phyloP scores from a whole-genome alignment of 2,888 invertebrate genomes.

The Coelopa pilipes region DNA sequence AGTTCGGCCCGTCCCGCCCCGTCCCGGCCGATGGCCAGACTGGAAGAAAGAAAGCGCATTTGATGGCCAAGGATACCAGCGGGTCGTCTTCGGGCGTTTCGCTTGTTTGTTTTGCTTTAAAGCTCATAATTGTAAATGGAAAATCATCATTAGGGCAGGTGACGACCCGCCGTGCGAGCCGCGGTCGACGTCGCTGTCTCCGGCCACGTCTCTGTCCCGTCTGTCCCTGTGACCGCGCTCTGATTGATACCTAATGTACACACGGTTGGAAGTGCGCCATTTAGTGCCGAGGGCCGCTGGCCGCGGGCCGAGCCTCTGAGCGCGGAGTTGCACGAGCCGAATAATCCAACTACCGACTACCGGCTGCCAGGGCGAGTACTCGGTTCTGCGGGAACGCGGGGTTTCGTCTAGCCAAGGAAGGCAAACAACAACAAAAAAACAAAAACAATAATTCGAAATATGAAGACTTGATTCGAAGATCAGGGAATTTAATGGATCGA shows the following conservation, averaged over 20 bases:
- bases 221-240: neutral
- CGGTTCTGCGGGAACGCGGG: neutral
- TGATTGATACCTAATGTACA: constrained; percentile 27
- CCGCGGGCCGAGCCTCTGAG: constrained; percentile 44
- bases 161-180: constrained; percentile 19
- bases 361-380: neutral
- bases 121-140: constrained; percentile 35
- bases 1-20: neutral
- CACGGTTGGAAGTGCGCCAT: constrained; percentile 32
- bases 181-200: neutral
- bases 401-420: no score
- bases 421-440: constrained; percentile 24
- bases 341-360: neutral
- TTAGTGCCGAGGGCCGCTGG: constrained; percentile 38
- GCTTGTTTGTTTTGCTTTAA: constrained; percentile 30
- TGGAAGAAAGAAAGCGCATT: constrained; percentile 11
- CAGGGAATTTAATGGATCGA: no score
- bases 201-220: no score
- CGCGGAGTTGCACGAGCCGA: neutral
- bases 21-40: no score
- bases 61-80: constrained; percentile 37
- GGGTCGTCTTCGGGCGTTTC: neutral
- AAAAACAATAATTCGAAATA: neutral
- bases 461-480: neutral
- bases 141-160: constrained; percentile 34